Evolutionary conservation across 30 jellyfish, hydroid and myxozoan genomes (phyloP), one percentile per base, ranked within the genome.

Genomic region (Aurelia sp.): DNA sequence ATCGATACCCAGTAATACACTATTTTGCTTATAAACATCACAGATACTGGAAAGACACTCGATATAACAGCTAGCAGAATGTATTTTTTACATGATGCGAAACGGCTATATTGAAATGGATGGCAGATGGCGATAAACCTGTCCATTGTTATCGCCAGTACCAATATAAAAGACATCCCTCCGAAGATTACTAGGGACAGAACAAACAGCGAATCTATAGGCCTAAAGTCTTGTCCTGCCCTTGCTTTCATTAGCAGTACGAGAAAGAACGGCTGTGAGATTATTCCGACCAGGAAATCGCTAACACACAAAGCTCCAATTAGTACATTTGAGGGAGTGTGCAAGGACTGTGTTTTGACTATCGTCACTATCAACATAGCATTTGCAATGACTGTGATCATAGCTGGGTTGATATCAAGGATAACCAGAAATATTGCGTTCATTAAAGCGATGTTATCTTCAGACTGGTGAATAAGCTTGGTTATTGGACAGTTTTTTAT

Each of bases 271-370:
- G 87, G 87, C 62, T 52, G 47, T 18, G 69, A 55, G 24, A 76
- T 15, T 8, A 76, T 4, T 19, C 87, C 87, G 4, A 76, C 75
- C 51, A 52, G 62, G 41, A 76, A 48, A 58, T 76, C 87, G 35
- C 75, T 76, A 8, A 76, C 31, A 27, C 87, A 12, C 51, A 76
- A 76, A 18, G 87, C 24, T 13, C 75, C 74, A 10, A 76, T 57
- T 8, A 76, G 75, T 15, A 55, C 50, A 55, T 76, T 76, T 18
- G 87, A 59, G 4, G 87, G 87, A 8, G 75, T 18, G 30, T 76
- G 87, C 13, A 76, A 65, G 11, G 87, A 20, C 51, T 41, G 58
- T 13, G 72, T 59, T 76, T 76, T 76, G 27, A 55, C 21, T 12
- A 76, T 24, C 21, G 87, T 61, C 52, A 59, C 33, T 22, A 76